phyloP scores from a whole-genome alignment of 2,113 vertebrate species.

The Pipa parva region DNA sequence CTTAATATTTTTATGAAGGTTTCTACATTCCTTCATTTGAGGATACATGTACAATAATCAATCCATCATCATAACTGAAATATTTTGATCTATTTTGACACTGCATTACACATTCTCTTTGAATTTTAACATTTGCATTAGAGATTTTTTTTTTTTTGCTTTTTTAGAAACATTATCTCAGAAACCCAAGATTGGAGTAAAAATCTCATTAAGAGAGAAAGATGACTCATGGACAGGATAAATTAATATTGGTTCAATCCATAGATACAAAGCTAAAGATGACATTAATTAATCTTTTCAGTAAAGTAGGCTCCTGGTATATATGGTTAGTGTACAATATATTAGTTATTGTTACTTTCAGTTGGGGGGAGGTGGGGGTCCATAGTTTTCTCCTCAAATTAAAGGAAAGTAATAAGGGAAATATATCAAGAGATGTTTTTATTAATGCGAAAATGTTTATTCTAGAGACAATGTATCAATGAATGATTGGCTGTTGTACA shows the following conservation, averaged over 20 bases:
- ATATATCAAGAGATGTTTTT: too few relatives aligned
- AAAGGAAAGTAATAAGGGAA: too few relatives aligned
- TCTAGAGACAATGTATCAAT: too few relatives aligned
- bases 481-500: too few relatives aligned
- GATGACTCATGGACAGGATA: not conserved
- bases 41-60: constrained; percentile 24
- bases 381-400: too few relatives aligned
- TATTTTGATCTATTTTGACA: constrained; percentile 25
- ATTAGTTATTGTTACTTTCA: too few relatives aligned
- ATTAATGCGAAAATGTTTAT: too few relatives aligned
- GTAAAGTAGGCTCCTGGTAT: not conserved
- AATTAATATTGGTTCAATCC: not conserved
- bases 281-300: constrained; percentile 4
- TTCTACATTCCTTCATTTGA: constrained; percentile 13
- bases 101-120: constrained; percentile 33
- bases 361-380: too few relatives aligned
- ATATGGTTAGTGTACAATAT: not conserved
- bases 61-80: constrained; percentile 25
- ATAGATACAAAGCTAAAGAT: not conserved
- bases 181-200: not conserved
- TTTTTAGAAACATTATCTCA: constrained; percentile 30
- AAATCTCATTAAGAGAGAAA: constrained; percentile 25
- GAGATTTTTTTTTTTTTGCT: constrained; percentile 33
- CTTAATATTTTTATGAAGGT: constrained; percentile 11
- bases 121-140: constrained; percentile 31